Percentiles rank a stretch among this genome's conserved stretches.
These are phyloP conservation scores for Ceryle rudis DNA, from an alignment of 2,797 vertebrate genomes.

Conservation along the genomic window DNA sequence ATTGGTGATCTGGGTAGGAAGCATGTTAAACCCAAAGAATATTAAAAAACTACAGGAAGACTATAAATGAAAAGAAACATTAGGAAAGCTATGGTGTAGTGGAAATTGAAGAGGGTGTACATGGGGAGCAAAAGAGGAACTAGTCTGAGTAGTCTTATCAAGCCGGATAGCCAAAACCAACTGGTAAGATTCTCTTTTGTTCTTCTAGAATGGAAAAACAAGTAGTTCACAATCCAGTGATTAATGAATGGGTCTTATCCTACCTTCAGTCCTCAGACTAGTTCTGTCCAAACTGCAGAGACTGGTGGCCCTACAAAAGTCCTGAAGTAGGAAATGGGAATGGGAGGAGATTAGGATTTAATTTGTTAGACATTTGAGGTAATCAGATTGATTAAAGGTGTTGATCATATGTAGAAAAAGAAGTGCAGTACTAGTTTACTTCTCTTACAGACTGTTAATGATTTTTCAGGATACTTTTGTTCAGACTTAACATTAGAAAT, in stretches of 20 bases:
- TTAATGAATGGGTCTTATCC: background rate
- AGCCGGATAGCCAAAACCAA: background rate
- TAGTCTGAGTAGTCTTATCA: background rate
- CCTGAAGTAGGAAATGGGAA: background rate
- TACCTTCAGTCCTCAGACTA: background rate
- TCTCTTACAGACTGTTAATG: background rate
- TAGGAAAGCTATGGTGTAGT: background rate
- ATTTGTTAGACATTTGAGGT: background rate
- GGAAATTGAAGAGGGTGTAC: background rate
- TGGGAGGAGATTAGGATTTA: background rate
- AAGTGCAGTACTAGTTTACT: background rate
- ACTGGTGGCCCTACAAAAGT: accelerated
- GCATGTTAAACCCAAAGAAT: background rate
- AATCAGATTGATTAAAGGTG: background rate
- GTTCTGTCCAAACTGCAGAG: background rate
- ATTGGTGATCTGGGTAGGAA: background rate
- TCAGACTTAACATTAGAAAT: background rate
- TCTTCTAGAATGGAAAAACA: background rate
- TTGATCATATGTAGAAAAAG: background rate
- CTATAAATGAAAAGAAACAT: too few species aligned
- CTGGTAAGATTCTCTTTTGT: background rate
- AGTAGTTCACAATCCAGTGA: background rate
- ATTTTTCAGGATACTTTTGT: background rate
- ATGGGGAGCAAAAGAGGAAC: background rate
- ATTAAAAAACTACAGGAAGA: background rate